Base-by-base conservation (phyloP, 1,140 invertebrate species). In the Philopotamus ludificatus region DNA sequence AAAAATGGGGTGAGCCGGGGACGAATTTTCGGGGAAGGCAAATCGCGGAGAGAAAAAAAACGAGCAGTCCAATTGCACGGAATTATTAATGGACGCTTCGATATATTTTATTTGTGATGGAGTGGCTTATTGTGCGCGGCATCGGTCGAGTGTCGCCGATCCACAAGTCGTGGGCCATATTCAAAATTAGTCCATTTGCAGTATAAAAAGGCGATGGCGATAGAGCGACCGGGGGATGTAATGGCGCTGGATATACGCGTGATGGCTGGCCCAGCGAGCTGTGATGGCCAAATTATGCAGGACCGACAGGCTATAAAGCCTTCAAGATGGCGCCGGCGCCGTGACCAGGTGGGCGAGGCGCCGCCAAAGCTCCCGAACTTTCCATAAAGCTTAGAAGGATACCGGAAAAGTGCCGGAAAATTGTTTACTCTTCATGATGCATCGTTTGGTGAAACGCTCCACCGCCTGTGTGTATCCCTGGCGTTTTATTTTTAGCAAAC, bases 401-500 rank as follows among this genome's bases (percentile, higher is more conserved):
- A 16, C 44, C 28, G 28, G 28, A 34, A 34, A 34, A 34, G 28
- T 34, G 28, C 28, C 18, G 44, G 44, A 47, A 47, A 47, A 47
- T 47, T 47, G 44, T 47, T 47, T 47, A 47, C 18, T 47, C 44
- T 20, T 47, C 44, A 47, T 47, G 44, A 47, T 47, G 44, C 44
- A 47, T 47, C 44, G 44, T 20, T 47, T 47, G 18, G 8, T 8
- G 18, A 47, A 47, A 47, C 4, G 4, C 44, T 16, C 44, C 4
- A 7, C 44, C 28, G n/a, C n/a, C n/a, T n/a, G 8, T 39, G 34
- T 16, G 4, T 47, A 20, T 47, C 4, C 18, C 4, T 7, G 4
- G 10, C 44, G 44, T 9, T 47, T 47, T 47, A 16, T 20, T 47
- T 20, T 7, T 15, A 12, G 28, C n/a, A n/a, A 12, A 34, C 28